These are phyloP conservation scores for Lucinisca nassula DNA, from an alignment of 2,888 invertebrate species.

Conservation along the genomic window DNA sequence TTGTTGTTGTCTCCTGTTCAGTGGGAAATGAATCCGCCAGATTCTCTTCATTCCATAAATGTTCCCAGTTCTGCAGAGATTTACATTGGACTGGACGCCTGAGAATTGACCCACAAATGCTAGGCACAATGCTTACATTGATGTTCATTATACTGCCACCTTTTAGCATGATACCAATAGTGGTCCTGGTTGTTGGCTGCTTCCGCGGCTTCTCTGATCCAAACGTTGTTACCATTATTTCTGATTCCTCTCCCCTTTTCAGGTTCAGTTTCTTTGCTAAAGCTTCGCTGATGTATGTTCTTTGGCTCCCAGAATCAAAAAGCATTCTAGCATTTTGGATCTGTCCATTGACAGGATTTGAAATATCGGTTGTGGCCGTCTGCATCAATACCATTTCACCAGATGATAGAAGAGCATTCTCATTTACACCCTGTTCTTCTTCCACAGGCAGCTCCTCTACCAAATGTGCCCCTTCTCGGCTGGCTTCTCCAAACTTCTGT, in stretches of 20 bases:
- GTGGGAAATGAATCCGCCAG: not conserved
- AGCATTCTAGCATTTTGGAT: not conserved
- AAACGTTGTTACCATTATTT: not conserved
- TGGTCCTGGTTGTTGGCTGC: not conserved
- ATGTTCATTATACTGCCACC: slow-evolving; percentile 8
- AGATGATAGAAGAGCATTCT: slow-evolving; percentile 32
- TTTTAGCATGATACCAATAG: slow-evolving; percentile 7
- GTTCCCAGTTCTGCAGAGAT: not conserved
- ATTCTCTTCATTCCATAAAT: not conserved
- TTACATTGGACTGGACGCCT: slow-evolving; percentile 6
- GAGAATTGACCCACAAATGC: not conserved
- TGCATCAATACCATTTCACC: slow-evolving; percentile 28
- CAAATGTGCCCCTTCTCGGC: not conserved
- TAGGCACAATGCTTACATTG: slow-evolving; percentile 23
- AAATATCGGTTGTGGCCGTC: no score
- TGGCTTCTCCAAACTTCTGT: not conserved
- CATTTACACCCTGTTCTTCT: not conserved
- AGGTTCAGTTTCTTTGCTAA: slow-evolving; percentile 6
- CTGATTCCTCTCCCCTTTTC: not conserved
- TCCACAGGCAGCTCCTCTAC: not conserved
- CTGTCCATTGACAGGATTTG: slow-evolving; percentile 11
- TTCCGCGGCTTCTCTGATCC: not conserved
- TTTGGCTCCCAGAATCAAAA: slow-evolving; percentile 30
- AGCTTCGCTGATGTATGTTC: slow-evolving; percentile 23
- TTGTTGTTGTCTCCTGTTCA: not conserved